Evolutionary conservation across 2,888 invertebrate species (phyloP).

Genomic region (Atethmia centrago): DNA sequence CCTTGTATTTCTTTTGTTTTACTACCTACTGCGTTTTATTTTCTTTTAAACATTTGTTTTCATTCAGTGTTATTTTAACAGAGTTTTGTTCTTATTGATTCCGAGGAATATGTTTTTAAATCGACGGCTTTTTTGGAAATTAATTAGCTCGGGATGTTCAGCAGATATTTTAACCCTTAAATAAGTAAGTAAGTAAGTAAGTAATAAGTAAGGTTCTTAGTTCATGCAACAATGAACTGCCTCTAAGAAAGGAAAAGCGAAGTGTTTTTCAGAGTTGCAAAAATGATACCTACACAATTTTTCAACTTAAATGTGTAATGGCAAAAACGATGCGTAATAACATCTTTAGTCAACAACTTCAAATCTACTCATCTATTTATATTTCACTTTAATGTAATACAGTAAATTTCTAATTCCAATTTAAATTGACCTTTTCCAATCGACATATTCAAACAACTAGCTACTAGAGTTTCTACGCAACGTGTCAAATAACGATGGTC

Average conservation of each 20-base stretch:
- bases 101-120: background rate
- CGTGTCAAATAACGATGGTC: slow-evolving; percentile 71
- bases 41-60: slow-evolving; percentile 17
- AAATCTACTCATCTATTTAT: slow-evolving; percentile 38
- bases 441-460: slow-evolving; percentile 23
- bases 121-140: background rate
- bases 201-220: background rate
- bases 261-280: background rate
- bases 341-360: slow-evolving; percentile 25
- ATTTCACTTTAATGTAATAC: slow-evolving; percentile 29
- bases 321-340: slow-evolving; percentile 31
- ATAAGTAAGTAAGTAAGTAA: no score
- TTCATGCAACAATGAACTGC: background rate
- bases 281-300: background rate
- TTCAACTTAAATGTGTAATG: background rate
- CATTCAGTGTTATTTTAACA: slow-evolving; percentile 1
- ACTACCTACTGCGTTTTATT: slow-evolving; percentile 7
- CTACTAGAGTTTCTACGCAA: slow-evolving; percentile 28
- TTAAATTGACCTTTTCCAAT: slow-evolving; percentile 48
- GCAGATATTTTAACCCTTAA: background rate
- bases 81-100: background rate
- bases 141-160: background rate
- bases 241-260: background rate
- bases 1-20: slow-evolving; percentile 19
- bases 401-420: slow-evolving; percentile 42